phyloP scores from a whole-genome alignment of 1,140 invertebrate genomes.

The Scaptomyza montana region DNA sequence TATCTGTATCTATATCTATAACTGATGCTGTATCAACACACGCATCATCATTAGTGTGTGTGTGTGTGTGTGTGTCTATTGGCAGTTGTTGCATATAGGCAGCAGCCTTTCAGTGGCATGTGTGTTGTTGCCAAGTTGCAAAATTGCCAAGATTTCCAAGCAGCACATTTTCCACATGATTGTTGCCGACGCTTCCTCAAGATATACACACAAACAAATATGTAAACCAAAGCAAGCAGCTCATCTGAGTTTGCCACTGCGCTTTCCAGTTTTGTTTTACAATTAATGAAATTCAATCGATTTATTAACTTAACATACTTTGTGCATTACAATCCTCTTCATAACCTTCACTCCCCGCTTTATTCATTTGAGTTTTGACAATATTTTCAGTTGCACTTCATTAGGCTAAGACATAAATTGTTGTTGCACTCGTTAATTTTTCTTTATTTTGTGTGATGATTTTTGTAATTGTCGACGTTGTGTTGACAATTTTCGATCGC shows the following conservation, averaged over 20 bases:
- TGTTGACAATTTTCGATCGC: slow-evolving; percentile 70
- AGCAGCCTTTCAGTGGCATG: slow-evolving; percentile 66
- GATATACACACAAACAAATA: background rate
- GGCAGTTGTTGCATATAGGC: slow-evolving; percentile 6
- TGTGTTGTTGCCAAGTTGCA: slow-evolving; percentile 48
- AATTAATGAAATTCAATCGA: slow-evolving; percentile 83
- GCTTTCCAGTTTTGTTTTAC: slow-evolving; percentile 71
- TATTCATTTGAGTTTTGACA: slow-evolving; percentile 25
- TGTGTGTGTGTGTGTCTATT: slow-evolving; percentile 16
- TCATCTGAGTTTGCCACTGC: slow-evolving; percentile 1
- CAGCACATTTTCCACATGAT: slow-evolving; percentile 70
- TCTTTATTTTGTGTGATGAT: slow-evolving; percentile 1
- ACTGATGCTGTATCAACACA: slow-evolving; percentile 1
- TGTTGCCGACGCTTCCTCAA: slow-evolving; percentile 67
- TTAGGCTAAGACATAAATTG: slow-evolving; percentile 63
- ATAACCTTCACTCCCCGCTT: background rate
- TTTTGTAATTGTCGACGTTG: slow-evolving; percentile 21
- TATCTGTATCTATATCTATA: slow-evolving; percentile 18
- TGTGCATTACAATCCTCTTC: slow-evolving; percentile 39
- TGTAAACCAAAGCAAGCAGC: slow-evolving; percentile 10
- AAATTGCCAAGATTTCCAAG: slow-evolving; percentile 21
- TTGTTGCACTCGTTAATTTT: slow-evolving; percentile 30
- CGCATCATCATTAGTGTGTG: slow-evolving; percentile 21
- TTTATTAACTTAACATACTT: slow-evolving; percentile 79
- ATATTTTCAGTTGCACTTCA: slow-evolving; percentile 60